phyloP scores from a whole-genome alignment of 2,113 vertebrate genomes.

The Bothrops jararaca region DNA sequence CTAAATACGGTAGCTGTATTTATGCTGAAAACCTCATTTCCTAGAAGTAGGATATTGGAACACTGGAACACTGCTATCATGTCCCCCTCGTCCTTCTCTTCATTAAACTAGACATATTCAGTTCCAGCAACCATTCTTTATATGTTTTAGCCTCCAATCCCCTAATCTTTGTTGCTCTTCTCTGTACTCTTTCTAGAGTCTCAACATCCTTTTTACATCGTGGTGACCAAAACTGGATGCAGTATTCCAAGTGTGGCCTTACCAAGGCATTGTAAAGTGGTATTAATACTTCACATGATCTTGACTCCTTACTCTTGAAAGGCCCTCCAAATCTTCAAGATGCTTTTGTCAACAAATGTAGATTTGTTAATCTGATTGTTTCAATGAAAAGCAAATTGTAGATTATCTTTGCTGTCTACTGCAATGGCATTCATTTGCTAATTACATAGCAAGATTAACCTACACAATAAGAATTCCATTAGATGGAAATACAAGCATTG shows the following conservation, averaged over 20 bases:
- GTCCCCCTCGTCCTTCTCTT: too few relatives aligned
- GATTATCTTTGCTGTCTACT: not conserved
- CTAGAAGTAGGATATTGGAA: not conserved
- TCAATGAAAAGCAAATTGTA: not conserved
- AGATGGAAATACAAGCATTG: not conserved
- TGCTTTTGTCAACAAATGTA: conserved; percentile 1
- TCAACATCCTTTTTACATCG: too few relatives aligned
- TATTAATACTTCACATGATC: too few relatives aligned
- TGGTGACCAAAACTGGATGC: too few relatives aligned
- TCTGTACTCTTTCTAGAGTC: too few relatives aligned
- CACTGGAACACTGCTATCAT: too few relatives aligned
- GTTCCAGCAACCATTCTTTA: too few relatives aligned
- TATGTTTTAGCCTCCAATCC: too few relatives aligned
- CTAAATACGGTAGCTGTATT: conserved; percentile 5
- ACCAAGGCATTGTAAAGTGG: too few relatives aligned
- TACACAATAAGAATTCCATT: not conserved
- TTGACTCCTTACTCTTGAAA: not conserved
- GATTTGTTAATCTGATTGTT: conserved; percentile 1
- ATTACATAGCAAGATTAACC: not conserved
- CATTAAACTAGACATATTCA: too few relatives aligned
- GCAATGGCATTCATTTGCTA: not conserved
- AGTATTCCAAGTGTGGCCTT: too few relatives aligned
- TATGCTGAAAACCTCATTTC: not conserved
- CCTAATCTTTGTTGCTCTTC: too few relatives aligned
- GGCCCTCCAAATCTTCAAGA: not conserved